phyloP scores from a whole-genome alignment of 2,888 invertebrate genomes.

The Danaus chrysippus region DNA sequence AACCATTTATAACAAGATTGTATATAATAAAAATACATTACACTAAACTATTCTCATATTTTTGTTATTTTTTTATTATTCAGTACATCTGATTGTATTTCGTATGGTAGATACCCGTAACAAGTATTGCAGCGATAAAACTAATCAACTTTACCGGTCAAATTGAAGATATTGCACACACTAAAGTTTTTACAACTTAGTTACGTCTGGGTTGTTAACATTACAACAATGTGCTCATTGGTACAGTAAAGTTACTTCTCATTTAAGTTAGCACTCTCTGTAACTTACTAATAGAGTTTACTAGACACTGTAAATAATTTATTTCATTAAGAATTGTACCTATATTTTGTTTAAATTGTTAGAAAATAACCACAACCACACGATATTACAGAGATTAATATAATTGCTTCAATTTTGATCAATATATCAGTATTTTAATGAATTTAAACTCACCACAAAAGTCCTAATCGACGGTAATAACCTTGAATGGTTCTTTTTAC shows the following conservation, averaged over 20 bases:
- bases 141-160: not conserved
- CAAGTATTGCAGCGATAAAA: not conserved
- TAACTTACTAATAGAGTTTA: constrained; percentile 1
- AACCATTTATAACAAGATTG: no score
- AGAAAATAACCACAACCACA: no score
- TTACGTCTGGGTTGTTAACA: constrained; percentile 11
- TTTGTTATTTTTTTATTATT: no score
- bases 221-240: constrained; percentile 5
- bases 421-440: no score
- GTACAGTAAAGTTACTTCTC: constrained; percentile 1
- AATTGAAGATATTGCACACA: constrained; percentile 6
- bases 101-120: not conserved
- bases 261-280: constrained; percentile 4
- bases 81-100: not conserved
- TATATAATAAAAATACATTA: no score
- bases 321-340: not conserved
- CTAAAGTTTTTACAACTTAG: constrained; percentile 13
- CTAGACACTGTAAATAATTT: not conserved
- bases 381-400: no score
- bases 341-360: not conserved
- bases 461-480: no score
- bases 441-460: no score
- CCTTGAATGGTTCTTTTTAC: not conserved
- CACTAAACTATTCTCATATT: no score
- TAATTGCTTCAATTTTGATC: no score